A percentile compares a stretch with the other conserved stretches of the same genome.
Conservation (phyloP, 2,888 invertebrate genomes). For the Allacma fusca region DNA sequence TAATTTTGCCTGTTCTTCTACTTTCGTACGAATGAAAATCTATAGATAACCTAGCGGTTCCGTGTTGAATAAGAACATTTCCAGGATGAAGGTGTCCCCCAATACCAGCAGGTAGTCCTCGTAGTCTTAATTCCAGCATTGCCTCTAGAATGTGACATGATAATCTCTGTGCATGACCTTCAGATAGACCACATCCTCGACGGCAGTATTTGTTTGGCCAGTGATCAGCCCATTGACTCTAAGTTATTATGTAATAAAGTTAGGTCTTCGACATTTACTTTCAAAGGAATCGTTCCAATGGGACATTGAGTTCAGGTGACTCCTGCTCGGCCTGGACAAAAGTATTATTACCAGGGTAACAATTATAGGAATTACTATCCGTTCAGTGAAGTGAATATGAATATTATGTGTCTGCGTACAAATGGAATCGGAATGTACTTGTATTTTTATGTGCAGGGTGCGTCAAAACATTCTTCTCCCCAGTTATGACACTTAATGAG, state of each 20-base stretch:
- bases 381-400: too few relatives aligned
- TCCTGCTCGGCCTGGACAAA: too few relatives aligned
- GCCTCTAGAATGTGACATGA: slow-evolving; percentile 89
- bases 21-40: slow-evolving; percentile 52
- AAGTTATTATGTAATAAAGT: slow-evolving; percentile 51
- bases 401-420: too few relatives aligned
- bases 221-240: slow-evolving; percentile 83
- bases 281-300: too few relatives aligned
- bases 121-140: slow-evolving; percentile 81
- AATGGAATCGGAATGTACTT: too few relatives aligned
- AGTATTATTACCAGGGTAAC: too few relatives aligned
- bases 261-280: slow-evolving; percentile 12
- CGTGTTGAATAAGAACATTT: slow-evolving; percentile 90
- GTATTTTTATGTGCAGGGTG: too few relatives aligned
- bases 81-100: slow-evolving; percentile 88
- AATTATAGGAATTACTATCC: too few relatives aligned
- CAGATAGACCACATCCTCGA: slow-evolving; percentile 74
- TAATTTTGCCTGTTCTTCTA: not conserved
- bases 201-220: slow-evolving; percentile 79
- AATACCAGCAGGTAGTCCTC: slow-evolving; percentile 78
- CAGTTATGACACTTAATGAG: too few relatives aligned
- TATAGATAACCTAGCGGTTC: slow-evolving; percentile 88
- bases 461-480: too few relatives aligned
- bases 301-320: too few relatives aligned
- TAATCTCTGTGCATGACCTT: slow-evolving; percentile 83